These are phyloP conservation scores for Stegastes partitus DNA, from an alignment of 2,113 vertebrate genomes.

Conservation along the genomic window DNA sequence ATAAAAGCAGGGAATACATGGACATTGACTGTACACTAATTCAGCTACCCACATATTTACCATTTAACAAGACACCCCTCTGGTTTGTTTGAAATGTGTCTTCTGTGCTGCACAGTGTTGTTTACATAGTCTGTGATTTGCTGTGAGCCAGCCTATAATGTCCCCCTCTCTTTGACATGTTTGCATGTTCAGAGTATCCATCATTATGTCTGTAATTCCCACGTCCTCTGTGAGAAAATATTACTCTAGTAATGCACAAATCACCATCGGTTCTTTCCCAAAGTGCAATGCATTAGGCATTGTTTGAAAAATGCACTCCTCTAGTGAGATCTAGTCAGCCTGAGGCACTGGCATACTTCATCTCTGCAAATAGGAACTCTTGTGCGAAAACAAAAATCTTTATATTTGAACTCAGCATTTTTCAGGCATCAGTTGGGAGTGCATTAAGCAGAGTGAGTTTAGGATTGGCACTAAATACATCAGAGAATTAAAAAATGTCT, in stretches of 20 bases:
- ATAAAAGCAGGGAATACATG: conserved; percentile 46
- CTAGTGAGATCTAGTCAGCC: conserved; percentile 48
- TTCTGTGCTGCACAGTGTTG: background rate
- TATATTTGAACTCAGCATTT: conserved; percentile 41
- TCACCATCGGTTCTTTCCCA: conserved; percentile 32
- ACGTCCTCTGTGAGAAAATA: conserved; percentile 33
- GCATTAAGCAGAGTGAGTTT: conserved; percentile 43
- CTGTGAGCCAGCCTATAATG: conserved; percentile 15
- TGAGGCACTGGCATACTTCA: conserved; percentile 57
- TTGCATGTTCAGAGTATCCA: conserved; percentile 33
- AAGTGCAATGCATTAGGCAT: conserved; percentile 36
- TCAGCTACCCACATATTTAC: conserved; percentile 33
- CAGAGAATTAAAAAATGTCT: conserved; percentile 13
- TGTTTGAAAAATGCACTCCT: conserved; percentile 49
- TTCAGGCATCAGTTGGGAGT: conserved; percentile 32
- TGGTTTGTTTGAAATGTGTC: conserved; percentile 52
- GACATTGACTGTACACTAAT: conserved; percentile 38
- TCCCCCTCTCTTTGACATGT: conserved; percentile 10
- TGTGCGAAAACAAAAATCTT: conserved; percentile 56
- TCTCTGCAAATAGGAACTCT: conserved; percentile 54
- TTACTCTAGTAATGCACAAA: conserved; percentile 35
- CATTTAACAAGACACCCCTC: conserved; percentile 29
- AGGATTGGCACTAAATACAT: conserved; percentile 2
- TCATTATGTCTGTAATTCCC: conserved; percentile 25
- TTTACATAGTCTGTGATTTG: conserved; percentile 44